A percentile compares a stretch with the other conserved stretches of the same genome.
These are phyloP conservation scores for Tipula unca DNA, from an alignment of 2,888 invertebrate species.

Conservation along the genomic window DNA sequence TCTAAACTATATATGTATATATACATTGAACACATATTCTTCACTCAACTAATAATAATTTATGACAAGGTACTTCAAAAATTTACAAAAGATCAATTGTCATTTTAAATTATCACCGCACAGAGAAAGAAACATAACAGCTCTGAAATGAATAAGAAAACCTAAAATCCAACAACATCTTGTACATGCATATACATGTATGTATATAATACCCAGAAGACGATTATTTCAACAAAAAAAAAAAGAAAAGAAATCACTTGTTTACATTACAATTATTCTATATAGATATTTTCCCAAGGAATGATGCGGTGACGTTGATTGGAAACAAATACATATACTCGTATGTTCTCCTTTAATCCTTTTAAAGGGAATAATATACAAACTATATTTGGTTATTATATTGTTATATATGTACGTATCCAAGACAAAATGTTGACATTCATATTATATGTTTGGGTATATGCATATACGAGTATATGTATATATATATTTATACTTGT, in stretches of 20 bases:
- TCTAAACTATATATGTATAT: background rate
- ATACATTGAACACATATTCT: background rate
- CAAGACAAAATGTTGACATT: background rate
- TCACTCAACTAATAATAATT: background rate
- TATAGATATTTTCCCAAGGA: background rate
- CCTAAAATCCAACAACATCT: background rate
- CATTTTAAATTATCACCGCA: background rate
- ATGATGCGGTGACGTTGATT: background rate
- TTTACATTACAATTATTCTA: background rate
- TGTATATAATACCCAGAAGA: slow-evolving; percentile 1
- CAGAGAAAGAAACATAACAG: background rate
- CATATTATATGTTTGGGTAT: background rate
- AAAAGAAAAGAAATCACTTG: background rate
- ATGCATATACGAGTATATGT: no score
- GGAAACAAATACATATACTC: background rate
- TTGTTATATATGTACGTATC: background rate
- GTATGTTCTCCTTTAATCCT: background rate
- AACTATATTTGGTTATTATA: background rate
- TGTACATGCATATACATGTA: no score
- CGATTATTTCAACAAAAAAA: background rate
- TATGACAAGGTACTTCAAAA: background rate
- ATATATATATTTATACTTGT: no score
- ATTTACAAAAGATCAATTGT: background rate
- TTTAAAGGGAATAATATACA: background rate
- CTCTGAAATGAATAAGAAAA: background rate